Percentiles rank a stretch among this genome's conserved stretches.
These are phyloP conservation scores for Gambusia yucatana DNA, from an alignment of 2,797 vertebrate genomes.

Conservation along the genomic window DNA sequence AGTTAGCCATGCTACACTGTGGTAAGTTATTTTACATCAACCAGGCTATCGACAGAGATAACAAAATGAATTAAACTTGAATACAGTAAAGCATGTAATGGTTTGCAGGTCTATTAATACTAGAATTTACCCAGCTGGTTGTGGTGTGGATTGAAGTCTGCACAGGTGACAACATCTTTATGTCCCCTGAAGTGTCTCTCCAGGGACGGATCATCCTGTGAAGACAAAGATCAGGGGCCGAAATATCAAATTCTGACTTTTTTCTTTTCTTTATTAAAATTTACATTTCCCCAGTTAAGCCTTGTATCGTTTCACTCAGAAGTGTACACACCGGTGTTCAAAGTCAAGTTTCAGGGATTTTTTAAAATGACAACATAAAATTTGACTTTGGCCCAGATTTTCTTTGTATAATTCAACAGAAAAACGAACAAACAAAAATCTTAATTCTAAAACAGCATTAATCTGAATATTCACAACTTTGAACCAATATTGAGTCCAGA, in stretches of 20 bases:
- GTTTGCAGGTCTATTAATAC: not conserved
- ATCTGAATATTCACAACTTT: not conserved
- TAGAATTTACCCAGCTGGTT: conserved; percentile 80
- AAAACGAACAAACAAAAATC: not conserved
- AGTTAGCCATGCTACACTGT: not conserved
- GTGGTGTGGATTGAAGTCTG: conserved; percentile 80
- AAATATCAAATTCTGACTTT: not conserved
- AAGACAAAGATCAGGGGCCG: not conserved
- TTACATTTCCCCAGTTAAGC: not conserved
- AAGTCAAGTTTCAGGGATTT: not conserved
- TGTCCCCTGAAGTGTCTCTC: conserved; percentile 82
- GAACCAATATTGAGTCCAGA: no score
- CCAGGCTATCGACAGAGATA: not conserved
- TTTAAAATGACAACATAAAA: not conserved
- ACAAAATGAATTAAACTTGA: not conserved
- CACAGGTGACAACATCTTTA: conserved; percentile 78
- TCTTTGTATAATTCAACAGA: not conserved
- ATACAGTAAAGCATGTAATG: not conserved
- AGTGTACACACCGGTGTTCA: not conserved
- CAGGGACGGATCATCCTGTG: conserved; percentile 82
- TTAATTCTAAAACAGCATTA: not conserved
- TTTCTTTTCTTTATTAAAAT: not conserved
- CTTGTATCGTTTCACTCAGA: not conserved
- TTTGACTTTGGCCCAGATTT: not conserved
- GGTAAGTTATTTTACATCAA: not conserved